Evolutionary conservation across 2,113 vertebrate species (phyloP), one percentile per base, ranked within the genome.

Genomic region (Eudorcas thomsonii): DNA sequence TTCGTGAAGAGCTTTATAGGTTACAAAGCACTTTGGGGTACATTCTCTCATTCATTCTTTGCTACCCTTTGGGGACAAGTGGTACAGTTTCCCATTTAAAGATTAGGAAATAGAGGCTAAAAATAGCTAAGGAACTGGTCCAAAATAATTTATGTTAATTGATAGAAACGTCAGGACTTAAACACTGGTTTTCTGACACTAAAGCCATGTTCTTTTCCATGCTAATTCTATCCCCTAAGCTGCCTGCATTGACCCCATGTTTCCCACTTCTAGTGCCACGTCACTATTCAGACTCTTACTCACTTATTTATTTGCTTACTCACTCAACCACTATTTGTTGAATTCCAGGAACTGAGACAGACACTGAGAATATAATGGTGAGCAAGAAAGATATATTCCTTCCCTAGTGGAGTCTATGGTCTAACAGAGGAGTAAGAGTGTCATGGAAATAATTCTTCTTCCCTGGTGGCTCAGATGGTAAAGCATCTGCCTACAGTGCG

Each of bases 41-140:
- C 77, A 26, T 86, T 67, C 54, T 62, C 23, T 85, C 26, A 59
- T 90, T 71, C n/a, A 54, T 82, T 94, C 71, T 84, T 90, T 64
- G 77, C 81, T 84, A 12, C 12, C 4, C 33, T 81, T 95, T 80
- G 33, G 64, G 48, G 36, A 48, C n/a, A 94, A 55, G 23, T 48
- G 25, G 26, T 82, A 57, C 43, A 84, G 25, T 59, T 95, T 90
- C 62, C 50, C 85, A 90, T 88, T 94, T 88, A 85, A 97, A 90
- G n/a, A 81, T 71, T 84, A 81, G 82, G 36, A 92, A 92, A 74
- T n/a, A 52, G 30, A 88, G 2, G 74, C 28, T 64, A 81, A 96
- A 96, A 92, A 21, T 30, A 92, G 6, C 33, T 84, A 71, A 52
- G 52, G 4, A 95, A 90, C 90, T 45, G 30, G 50, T 80, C 45